A percentile compares a stretch with the other conserved stretches of the same genome.
Conservation (phyloP, 2,797 vertebrate species). For the Channallabes apus region DNA sequence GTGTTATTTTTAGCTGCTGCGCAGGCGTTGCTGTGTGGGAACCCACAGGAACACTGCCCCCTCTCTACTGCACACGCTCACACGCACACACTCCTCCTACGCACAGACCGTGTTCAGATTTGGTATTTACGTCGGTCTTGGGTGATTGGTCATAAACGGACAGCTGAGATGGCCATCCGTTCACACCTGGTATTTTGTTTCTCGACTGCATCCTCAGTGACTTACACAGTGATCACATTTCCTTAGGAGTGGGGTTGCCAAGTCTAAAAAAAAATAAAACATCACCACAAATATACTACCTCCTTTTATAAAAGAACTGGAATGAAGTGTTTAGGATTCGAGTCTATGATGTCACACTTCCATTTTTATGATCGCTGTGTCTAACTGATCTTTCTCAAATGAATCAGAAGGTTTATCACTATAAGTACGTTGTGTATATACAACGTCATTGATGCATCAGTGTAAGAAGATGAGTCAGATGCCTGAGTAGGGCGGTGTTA, state of each 20-base stretch:
- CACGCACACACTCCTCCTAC: background rate
- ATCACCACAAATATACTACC: background rate
- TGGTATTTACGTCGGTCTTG: background rate
- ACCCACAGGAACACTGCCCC: conserved; percentile 59
- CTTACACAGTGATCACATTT: background rate
- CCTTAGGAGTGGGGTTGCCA: background rate
- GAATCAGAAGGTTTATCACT: no score
- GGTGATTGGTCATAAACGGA: background rate
- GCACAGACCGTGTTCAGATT: background rate
- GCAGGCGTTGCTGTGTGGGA: conserved; percentile 72
- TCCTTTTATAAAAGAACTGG: no score
- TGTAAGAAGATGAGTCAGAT: no score
- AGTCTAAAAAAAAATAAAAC: background rate
- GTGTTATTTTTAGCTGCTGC: conserved; percentile 78
- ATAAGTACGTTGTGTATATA: no score
- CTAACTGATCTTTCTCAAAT: no score
- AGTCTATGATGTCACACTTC: no score
- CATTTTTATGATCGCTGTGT: no score
- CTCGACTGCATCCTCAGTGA: background rate
- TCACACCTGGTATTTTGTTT: background rate
- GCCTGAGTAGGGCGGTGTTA: no score
- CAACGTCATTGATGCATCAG: no score
- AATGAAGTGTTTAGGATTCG: background rate
- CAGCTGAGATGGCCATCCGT: background rate
- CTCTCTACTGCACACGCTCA: conserved; percentile 1